Conservation (phyloP, 2,888 invertebrate genomes). For the Lomographa bimaculata region DNA sequence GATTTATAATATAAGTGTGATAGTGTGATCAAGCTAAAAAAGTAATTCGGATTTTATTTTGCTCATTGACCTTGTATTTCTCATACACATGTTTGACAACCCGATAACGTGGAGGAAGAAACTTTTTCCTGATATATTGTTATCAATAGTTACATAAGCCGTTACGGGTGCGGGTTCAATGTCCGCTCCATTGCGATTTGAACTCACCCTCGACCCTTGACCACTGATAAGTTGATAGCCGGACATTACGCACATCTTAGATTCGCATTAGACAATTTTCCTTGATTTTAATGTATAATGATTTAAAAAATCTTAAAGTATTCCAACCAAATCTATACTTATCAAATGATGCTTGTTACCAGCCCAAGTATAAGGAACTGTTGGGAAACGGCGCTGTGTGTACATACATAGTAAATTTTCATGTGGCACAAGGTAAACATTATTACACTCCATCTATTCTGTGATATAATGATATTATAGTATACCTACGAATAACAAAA, state of each 20-base stretch:
- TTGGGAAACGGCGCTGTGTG: no score
- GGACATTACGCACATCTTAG: constrained; percentile 44
- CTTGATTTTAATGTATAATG: constrained; percentile 1
- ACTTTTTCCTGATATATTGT: constrained; percentile 8
- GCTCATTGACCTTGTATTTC: neutral
- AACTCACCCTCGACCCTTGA: constrained; percentile 38
- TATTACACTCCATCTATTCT: no score
- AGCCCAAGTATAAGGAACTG: no score
- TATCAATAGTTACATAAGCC: constrained; percentile 44
- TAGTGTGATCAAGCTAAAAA: no score
- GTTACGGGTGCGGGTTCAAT: constrained; percentile 45
- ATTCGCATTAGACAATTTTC: constrained; percentile 39
- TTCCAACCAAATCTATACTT: no score
- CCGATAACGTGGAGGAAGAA: constrained; percentile 4
- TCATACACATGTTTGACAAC: neutral
- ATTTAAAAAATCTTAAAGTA: no score
- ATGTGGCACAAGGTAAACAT: no score
- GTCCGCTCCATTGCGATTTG: constrained; percentile 49
- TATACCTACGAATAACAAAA: no score
- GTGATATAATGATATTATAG: no score
- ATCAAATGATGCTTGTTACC: no score
- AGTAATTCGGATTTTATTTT: neutral
- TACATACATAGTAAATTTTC: no score
- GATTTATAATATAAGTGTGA: no score
- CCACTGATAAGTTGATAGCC: constrained; percentile 40